Evolutionary conservation across 1,140 invertebrate genomes (phyloP).

Genomic region (Hetaerina americana): DNA sequence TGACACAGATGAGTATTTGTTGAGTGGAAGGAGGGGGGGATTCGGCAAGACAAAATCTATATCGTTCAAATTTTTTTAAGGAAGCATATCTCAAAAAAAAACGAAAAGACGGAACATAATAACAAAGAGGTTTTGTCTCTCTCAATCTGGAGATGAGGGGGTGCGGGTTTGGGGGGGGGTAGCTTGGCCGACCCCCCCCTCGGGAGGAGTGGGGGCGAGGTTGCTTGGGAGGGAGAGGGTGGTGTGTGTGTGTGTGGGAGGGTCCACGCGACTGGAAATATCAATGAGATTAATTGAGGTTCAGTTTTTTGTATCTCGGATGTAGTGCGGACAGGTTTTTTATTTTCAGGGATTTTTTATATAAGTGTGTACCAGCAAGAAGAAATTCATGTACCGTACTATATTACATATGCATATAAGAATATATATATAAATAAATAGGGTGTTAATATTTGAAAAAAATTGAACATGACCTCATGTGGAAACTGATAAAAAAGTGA

Average conservation of each 20-base stretch:
- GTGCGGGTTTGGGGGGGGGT: no score
- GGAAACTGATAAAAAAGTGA: background rate
- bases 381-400: background rate
- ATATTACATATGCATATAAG: background rate
- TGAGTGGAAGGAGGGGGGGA: no score
- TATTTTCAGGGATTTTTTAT: constrained; percentile 1
- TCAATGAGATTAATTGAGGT: background rate
- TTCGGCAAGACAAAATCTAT: no score
- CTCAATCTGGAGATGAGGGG: no score
- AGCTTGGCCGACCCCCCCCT: no score
- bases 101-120: no score
- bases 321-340: background rate
- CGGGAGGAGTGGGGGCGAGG: no score
- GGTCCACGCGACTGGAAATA: background rate
- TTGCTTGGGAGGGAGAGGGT: background rate
- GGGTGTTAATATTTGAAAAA: background rate
- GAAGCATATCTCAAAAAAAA: background rate
- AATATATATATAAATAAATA: background rate
- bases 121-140: no score
- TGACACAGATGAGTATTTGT: no score
- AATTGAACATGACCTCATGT: background rate
- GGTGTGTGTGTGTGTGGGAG: background rate
- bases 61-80: background rate
- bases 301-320: background rate
- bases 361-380: background rate